Base-by-base conservation (phyloP, 2,113 vertebrate species). In the Epinephelus lanceolatus region DNA sequence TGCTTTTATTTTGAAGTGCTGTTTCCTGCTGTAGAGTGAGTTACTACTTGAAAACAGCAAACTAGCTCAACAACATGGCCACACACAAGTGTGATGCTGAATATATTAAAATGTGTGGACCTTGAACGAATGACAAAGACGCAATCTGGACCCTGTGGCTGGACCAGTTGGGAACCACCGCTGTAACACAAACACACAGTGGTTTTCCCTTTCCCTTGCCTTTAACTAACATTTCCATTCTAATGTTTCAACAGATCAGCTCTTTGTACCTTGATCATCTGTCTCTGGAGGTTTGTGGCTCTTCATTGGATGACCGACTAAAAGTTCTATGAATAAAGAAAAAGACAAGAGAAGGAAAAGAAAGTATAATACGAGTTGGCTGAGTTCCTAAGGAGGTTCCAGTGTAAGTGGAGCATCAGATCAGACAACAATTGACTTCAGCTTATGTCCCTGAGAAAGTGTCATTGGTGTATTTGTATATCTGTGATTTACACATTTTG, bases 241-340 rank as follows among this genome's bases (percentile, higher is more conserved):
- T 19, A 63, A 45, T 42, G 60, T 69, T 62, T 23, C 6, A 52
- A 15, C 18, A 47, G 5, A 47, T 40, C 4, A 5, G 9, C 42
- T 6, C 17, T 68, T 49, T 65, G n/a, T 89, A 91, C 80, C 87
- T 83, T 74, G 6, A 40, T 70, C 42, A 55, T 80, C 73, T 17
- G 40, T 37, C 25, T 67, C 47, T 53, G 30, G 4, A 23, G 25
- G 15, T 15, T 1, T 47, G 23, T 70, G 40, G 56, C 33, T 71
- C n/a, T 61, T 71, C 45, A 59, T 6, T 10, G 76, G 79, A 81
- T 61, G 62, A 63, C 83, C 53, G 49, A 63, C 63, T 37, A 88
- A 42, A 12, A 71, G 8, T 14, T 88, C 91, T 92, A 17, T 33
- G 66, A 3, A 37, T 51, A 14, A 21, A 55, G 69, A 60, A 55